Conservation (phyloP, 64 coral and sea anemone species). For the Cladopsammia gracilis region DNA sequence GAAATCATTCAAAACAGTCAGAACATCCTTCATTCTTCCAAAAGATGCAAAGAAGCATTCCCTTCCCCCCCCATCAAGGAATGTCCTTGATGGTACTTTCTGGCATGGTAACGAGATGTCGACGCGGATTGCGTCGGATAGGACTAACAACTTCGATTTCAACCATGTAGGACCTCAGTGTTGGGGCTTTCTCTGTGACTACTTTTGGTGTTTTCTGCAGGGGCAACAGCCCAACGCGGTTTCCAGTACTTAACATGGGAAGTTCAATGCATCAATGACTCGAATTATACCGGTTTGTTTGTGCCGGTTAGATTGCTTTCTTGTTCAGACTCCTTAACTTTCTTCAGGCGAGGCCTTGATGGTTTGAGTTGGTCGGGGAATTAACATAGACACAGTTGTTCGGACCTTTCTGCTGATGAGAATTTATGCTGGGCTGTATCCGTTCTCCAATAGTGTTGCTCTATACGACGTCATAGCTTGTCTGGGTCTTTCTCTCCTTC, state of each 20-base stretch:
- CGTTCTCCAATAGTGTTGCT: not conserved
- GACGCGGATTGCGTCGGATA: not conserved
- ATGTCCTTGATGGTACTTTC: not conserved
- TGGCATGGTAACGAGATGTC: not conserved
- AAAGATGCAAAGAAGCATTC: no score
- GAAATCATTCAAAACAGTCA: no score
- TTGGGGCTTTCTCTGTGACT: not conserved
- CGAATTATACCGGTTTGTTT: not conserved
- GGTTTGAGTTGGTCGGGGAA: no score
- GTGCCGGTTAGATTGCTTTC: not conserved
- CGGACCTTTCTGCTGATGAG: not conserved
- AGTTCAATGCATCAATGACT: not conserved
- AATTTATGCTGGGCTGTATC: not conserved
- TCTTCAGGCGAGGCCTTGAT: not conserved
- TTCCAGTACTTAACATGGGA: not conserved
- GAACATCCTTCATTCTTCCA: no score
- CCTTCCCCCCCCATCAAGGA: not conserved
- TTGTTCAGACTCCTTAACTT: not conserved
- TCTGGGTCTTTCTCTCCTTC: not conserved
- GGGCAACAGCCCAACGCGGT: not conserved
- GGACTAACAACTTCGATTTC: not conserved
- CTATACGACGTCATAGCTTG: not conserved
- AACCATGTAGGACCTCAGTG: not conserved
- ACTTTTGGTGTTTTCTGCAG: not conserved
- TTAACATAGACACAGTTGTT: no score